Evolutionary conservation across 2,113 vertebrate species (phyloP).

Genomic region (Salvator merianae): DNA sequence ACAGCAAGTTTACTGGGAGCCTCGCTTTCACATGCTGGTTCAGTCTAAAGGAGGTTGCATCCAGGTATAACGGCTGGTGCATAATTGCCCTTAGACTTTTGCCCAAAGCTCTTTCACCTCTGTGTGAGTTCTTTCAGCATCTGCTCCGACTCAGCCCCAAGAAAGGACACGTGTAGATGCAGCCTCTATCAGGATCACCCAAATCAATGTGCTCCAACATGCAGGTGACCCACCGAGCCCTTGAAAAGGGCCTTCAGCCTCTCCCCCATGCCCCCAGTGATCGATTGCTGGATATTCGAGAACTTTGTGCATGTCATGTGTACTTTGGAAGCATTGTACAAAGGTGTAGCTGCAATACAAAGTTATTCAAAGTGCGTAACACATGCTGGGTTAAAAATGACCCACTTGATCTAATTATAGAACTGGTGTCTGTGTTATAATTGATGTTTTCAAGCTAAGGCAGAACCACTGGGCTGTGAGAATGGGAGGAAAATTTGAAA

Average conservation of each 20-base stretch:
- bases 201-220: no score
- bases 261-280: rapidly evolving
- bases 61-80: no score
- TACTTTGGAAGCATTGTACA: not conserved
- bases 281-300: not conserved
- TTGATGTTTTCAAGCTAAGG: conserved; percentile 45
- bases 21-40: no score
- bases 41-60: no score
- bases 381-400: conserved; percentile 16
- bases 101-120: no score
- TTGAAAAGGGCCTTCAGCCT: not conserved
- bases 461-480: conserved; percentile 16
- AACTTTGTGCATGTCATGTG: not conserved
- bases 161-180: no score
- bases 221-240: not conserved
- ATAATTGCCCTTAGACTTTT: no score
- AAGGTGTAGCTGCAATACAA: not conserved
- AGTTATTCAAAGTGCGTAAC: conserved; percentile 21
- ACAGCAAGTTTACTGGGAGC: no score
- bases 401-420: conserved; percentile 33
- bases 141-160: no score
- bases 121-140: no score
- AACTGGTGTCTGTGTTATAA: conserved; percentile 33
- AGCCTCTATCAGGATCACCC: not conserved
- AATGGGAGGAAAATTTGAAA: not conserved